Conservation (phyloP, 35 echinoderm and acorn worm genomes). For the Diadema setosum region DNA sequence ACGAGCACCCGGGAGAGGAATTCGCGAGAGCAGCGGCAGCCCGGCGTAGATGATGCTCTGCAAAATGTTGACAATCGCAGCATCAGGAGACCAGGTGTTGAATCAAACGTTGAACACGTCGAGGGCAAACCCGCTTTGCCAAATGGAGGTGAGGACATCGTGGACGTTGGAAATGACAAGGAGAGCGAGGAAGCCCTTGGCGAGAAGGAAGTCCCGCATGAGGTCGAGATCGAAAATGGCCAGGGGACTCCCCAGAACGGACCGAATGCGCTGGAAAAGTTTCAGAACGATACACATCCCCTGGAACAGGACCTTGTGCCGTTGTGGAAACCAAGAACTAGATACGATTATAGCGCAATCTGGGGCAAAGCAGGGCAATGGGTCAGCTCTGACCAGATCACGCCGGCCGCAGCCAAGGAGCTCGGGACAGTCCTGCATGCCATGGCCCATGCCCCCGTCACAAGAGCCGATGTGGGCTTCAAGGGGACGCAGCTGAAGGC, state of each 20-base stretch:
- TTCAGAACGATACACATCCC: neutral
- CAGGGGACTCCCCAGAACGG: neutral
- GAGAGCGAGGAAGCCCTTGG: neutral
- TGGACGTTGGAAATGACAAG: neutral
- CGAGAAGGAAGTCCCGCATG: neutral
- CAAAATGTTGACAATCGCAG: neutral
- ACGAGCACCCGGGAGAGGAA: neutral
- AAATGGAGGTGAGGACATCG: neutral
- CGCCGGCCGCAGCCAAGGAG: slow-evolving; percentile 35
- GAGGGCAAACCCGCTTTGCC: neutral
- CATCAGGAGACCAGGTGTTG: neutral
- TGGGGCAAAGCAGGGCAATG: slow-evolving; percentile 70
- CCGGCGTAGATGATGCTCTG: neutral
- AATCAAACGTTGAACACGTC: neutral
- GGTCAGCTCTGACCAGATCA: slow-evolving; percentile 56
- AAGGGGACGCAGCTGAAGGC: slow-evolving; percentile 96
- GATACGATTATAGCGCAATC: neutral
- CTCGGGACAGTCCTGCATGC: slow-evolving; percentile 74
- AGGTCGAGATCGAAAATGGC: neutral
- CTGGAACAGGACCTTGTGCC: slow-evolving; percentile 52
- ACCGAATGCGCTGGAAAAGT: neutral
- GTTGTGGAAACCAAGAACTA: neutral
- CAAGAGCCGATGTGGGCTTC: slow-evolving; percentile 80
- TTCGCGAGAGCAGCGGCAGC: neutral
- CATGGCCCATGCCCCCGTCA: slow-evolving; percentile 52